These are phyloP conservation scores for Halcyon leucocephala DNA, from an alignment of 2,797 vertebrate species.

Conservation along the genomic window DNA sequence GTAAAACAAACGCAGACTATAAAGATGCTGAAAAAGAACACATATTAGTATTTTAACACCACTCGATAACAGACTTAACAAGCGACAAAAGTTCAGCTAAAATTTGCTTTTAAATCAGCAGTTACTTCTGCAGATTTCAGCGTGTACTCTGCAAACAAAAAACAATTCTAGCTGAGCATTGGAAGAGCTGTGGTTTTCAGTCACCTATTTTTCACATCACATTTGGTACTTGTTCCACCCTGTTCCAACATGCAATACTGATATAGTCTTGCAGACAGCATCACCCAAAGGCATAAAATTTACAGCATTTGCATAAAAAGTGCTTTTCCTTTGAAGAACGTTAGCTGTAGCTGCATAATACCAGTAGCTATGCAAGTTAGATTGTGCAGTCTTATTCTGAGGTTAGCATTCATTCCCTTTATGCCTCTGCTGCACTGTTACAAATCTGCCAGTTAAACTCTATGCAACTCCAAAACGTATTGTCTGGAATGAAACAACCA, in stretches of 20 bases:
- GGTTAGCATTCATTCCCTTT: constrained; percentile 9
- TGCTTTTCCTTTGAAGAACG: not conserved
- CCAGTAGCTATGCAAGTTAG: constrained; percentile 17
- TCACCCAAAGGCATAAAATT: constrained; percentile 29
- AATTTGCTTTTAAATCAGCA: constrained; percentile 26
- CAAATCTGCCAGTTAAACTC: constrained; percentile 77
- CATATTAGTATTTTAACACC: not conserved
- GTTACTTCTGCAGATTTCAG: constrained; percentile 37
- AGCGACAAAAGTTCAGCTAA: constrained; percentile 39
- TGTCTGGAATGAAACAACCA: constrained; percentile 82
- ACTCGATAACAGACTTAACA: not conserved
- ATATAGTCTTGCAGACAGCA: not conserved
- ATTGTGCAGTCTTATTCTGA: not conserved
- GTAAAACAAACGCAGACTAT: not conserved
- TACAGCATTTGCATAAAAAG: constrained; percentile 9
- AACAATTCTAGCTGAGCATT: constrained; percentile 30
- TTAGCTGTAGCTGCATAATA: not conserved
- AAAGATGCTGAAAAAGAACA: not conserved
- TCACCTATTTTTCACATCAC: not conserved
- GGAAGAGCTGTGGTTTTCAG: not conserved
- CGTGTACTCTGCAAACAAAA: constrained; percentile 5
- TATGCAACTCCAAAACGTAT: constrained; percentile 76
- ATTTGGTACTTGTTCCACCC: not conserved
- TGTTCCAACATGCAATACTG: not conserved
- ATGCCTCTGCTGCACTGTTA: constrained; percentile 58